phyloP scores from a whole-genome alignment of 2,113 vertebrate species.

The Caranx ignobilis region DNA sequence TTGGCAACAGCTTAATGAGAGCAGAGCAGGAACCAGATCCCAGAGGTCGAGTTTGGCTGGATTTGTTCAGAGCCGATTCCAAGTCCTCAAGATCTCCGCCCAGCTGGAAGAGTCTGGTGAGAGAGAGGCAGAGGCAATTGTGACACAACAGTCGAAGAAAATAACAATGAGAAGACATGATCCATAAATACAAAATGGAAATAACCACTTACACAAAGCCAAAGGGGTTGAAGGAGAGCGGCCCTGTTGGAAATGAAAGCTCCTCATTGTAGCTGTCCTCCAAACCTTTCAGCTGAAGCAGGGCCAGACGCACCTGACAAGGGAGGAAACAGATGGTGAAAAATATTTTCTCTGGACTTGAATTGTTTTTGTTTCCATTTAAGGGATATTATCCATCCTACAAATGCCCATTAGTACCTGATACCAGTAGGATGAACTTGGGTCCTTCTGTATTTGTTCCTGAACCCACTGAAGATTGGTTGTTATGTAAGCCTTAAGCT shows the following conservation, averaged over 20 bases:
- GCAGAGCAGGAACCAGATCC: slow-evolving; percentile 95
- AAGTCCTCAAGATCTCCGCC: slow-evolving; percentile 94
- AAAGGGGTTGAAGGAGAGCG: slow-evolving; percentile 87
- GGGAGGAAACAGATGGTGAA: slow-evolving; percentile 6
- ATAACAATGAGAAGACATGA: not conserved
- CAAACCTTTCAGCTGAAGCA: slow-evolving; percentile 94
- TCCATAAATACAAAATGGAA: not conserved
- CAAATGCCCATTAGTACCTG: slow-evolving; percentile 84
- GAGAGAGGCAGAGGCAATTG: not conserved
- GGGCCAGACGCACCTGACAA: slow-evolving; percentile 87
- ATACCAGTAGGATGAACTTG: slow-evolving; percentile 88
- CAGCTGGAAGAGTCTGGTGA: slow-evolving; percentile 90
- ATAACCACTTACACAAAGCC: slow-evolving; percentile 91
- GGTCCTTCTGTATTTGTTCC: slow-evolving; percentile 80
- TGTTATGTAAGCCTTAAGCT: slow-evolving; percentile 88
- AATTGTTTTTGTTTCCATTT: not conserved
- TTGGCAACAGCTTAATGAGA: slow-evolving; percentile 92
- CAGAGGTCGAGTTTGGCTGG: slow-evolving; percentile 70
- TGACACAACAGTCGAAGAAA: not conserved
- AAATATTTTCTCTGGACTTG: not conserved
- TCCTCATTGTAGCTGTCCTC: slow-evolving; percentile 90
- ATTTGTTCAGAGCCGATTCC: slow-evolving; percentile 91
- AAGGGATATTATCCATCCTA: not conserved
- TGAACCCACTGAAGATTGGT: slow-evolving; percentile 92
- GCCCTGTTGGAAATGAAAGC: slow-evolving; percentile 83